Evolutionary conservation across 2,797 vertebrate genomes (phyloP), one percentile per base, ranked within the genome.

Genomic region (Bradypodion pumilum): DNA sequence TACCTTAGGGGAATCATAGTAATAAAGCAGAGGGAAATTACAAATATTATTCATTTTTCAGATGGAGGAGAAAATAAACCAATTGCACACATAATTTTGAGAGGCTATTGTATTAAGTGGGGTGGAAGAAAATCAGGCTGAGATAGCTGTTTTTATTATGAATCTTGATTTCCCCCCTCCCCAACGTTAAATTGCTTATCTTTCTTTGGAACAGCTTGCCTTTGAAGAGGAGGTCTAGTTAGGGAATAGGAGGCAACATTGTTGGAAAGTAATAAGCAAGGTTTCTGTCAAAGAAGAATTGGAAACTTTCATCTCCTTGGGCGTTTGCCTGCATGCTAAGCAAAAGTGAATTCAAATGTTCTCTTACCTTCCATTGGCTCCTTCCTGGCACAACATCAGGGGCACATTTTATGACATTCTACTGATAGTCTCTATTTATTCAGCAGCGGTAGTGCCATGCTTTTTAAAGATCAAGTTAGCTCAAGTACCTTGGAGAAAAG

Each of bases 31-130:
- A 27, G 2, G 32, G 9, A 13, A 2, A 90, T 90, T 89, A 76
- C 35, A 88, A 66, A 62, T 91, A 88, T 77, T 90, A n/a, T 69
- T 82, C 75, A 60, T 86, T 89, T 78, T 85, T 93, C 76, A 76
- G 0, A 2, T 15, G 10, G 1, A 5, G 0, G 29, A 4, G 0
- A 32, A 56, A 37, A 60, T 37, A 42, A 88, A 85, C 73, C 37
- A 80, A 83, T 89, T 83, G 82, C n/a, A 32, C 0, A 70, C 73
- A 68, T 74, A 60, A 70, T 83, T 82, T 40, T 77, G 81, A 88
- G 90, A 81, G n/a, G 56, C 23, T 66, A 25, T 84, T 83, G 27
- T 35, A 80, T 77, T 74, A 70, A 84, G 85, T 66, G 87, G 52
- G 80, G 21, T 42, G 69, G 78, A 59, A 72, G 65, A 76, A 86